Evolutionary conservation across 1,140 invertebrate genomes (phyloP).

Genomic region (Drosophila eugracilis): DNA sequence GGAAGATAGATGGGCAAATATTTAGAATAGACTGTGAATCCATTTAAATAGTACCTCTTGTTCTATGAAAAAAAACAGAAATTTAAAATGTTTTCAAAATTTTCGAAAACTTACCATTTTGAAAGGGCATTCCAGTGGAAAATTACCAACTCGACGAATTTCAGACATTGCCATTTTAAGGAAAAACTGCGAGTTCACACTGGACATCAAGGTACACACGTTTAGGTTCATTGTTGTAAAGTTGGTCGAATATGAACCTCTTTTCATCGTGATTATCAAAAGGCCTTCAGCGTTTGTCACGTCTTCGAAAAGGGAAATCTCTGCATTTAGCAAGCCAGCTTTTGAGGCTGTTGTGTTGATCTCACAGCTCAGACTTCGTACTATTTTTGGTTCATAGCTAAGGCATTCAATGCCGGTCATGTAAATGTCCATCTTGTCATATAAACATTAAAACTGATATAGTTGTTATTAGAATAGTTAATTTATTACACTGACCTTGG

Average conservation of each 20-base stretch:
- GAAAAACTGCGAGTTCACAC: conserved; percentile 8
- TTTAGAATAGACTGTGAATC: conserved; percentile 8
- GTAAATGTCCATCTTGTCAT: neutral
- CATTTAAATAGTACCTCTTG: conserved; percentile 19
- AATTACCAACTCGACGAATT: conserved; percentile 17
- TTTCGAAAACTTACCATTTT: conserved; percentile 17
- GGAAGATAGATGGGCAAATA: conserved; percentile 20
- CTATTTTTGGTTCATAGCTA: conserved; percentile 6
- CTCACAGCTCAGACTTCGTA: conserved; percentile 3
- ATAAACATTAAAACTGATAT: neutral
- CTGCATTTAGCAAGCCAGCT: neutral
- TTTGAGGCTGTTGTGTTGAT: neutral
- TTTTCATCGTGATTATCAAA: conserved; percentile 7
- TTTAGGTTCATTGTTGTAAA: conserved; percentile 19
- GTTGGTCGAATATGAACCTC: neutral
- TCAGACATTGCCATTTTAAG: neutral
- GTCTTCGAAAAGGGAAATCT: conserved; percentile 1
- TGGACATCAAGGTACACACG: conserved; percentile 15
- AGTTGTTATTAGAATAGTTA: neutral
- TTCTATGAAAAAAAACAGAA: neutral
- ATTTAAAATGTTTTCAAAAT: neutral
- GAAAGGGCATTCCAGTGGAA: conserved; percentile 36
- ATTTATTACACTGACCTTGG: neutral
- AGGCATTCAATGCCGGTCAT: conserved; percentile 6
- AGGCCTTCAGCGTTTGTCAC: neutral